Evolutionary conservation across 2,888 invertebrate species (phyloP), one percentile per base, ranked within the genome.

Genomic region (Phlogophora meticulosa): DNA sequence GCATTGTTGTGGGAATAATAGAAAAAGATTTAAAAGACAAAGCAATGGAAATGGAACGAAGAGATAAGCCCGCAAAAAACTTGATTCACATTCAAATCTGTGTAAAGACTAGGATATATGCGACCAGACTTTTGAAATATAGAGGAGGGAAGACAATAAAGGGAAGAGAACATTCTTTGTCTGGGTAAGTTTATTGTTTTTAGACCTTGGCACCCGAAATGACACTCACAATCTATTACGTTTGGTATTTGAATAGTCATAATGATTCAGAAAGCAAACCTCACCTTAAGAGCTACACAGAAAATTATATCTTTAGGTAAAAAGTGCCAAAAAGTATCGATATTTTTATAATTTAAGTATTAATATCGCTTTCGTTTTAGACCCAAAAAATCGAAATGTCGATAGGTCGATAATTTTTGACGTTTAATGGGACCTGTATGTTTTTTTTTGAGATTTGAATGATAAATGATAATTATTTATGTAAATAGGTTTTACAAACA

Each of bases 11-110:
- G 20, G 9, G 49, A 67, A 76, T 67, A 78, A 73, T 55, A 66
- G 53, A 55, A 58, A n/a, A 51, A 76, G 49, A 72, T 61, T 72
- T 53, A 34, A 72, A n/a, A 77, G 57, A 77, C 78, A 77, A 72
- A 61, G 78, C 61, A 49, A 49, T 67, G 49, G 49, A 72, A 67
- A 34, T 42, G 61, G 53, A 57, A 58, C 36, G 11, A 51, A 17
- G 46, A 58, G 57, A 72, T 73, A 73, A 42, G n/a, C 9, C 24
- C 45, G 53, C 53, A 58, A 58, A 64, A 74, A 68, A 67, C 55
- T 66, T 53, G 49, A 73, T 73, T 73, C 75, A 64, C 36, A 76
- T 76, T 65, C 24, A 74, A 74, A 74, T 71, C 45, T 64, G 36
- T 24, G 46, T 43, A n/a, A n/a, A 40, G 43, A 49, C 53, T 48